Evolutionary conservation across 1,140 invertebrate genomes (phyloP), one percentile per base, ranked within the genome.

Genomic region (Oryzaephilus surinamensis): DNA sequence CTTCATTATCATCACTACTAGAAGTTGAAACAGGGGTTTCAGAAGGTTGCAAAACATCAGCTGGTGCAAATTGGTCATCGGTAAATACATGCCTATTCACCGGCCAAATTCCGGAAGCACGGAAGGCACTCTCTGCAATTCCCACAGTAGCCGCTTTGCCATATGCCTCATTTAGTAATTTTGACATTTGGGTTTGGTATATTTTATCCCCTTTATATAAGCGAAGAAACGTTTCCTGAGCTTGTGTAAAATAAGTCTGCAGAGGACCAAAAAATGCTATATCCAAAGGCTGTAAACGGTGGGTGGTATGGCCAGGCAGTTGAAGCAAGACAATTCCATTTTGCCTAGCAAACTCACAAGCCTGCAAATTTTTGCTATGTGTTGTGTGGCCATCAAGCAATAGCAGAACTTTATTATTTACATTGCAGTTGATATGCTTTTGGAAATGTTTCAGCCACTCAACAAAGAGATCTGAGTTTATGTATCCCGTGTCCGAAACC

Each of bases 151-250:
- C 58, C 16, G 49, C 51, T 34, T 55, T 55, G 6, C 43, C 28
- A 52, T 54, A 64, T 15, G 58, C 52, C 48, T 53, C 16, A 7
- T 45, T 51, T 48, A 63, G 50, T 15, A 63, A 33, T 18, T 27
- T 18, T 7, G 43, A 44, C 7, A 64, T 51, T 42, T 64, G 53
- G n/a, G n/a, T n/a, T n/a, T n/a, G n/a, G n/a, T n/a, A n/a, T n/a
- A n/a, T n/a, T n/a, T n/a, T n/a, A n/a, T n/a, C n/a, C n/a, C n/a
- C n/a, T n/a, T n/a, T n/a, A n/a, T n/a, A n/a, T n/a, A n/a, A n/a
- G n/a, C n/a, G n/a, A n/a, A n/a, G n/a, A n/a, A n/a, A n/a, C n/a
- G n/a, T n/a, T n/a, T n/a, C n/a, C n/a, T n/a, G n/a, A n/a, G n/a
- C n/a, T n/a, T n/a, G n/a, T n/a, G n/a, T n/a, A n/a, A n/a, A n/a